Conservation (phyloP, 2,113 vertebrate genomes). For the Neotragus moschatus region DNA sequence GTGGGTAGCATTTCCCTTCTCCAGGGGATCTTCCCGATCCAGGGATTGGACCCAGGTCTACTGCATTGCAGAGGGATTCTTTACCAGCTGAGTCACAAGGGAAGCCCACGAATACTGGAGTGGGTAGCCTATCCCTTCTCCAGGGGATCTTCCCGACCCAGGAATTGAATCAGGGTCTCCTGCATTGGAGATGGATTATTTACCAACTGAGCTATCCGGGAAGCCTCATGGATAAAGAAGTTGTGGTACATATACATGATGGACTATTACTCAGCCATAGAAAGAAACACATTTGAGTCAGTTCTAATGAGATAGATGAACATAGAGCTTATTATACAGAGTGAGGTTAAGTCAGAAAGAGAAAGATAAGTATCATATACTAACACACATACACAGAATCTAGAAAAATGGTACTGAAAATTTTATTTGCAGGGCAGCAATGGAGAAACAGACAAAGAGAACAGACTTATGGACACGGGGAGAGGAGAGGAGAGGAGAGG, state of each 20-base stretch:
- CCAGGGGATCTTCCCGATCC: not conserved
- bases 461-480: not conserved
- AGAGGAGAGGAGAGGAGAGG: not conserved
- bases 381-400: not conserved
- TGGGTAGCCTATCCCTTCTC: not conserved
- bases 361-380: not conserved
- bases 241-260: not conserved
- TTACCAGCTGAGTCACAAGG: not conserved
- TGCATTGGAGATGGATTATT: not conserved
- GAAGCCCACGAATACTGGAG: not conserved
- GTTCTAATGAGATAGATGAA: not conserved
- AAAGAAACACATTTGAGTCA: not conserved
- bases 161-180: not conserved
- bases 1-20: not conserved
- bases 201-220: not conserved
- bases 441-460: not conserved
- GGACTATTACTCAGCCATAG: not conserved
- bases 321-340: not conserved
- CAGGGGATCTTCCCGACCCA: not conserved
- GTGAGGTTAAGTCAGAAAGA: not conserved
- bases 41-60: not conserved
- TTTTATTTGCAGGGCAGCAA: not conserved
- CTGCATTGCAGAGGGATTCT: not conserved
- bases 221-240: not conserved
- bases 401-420: not conserved